Conservation (phyloP, 2,113 vertebrate genomes). For the Pomatorhinus ruficollis region DNA sequence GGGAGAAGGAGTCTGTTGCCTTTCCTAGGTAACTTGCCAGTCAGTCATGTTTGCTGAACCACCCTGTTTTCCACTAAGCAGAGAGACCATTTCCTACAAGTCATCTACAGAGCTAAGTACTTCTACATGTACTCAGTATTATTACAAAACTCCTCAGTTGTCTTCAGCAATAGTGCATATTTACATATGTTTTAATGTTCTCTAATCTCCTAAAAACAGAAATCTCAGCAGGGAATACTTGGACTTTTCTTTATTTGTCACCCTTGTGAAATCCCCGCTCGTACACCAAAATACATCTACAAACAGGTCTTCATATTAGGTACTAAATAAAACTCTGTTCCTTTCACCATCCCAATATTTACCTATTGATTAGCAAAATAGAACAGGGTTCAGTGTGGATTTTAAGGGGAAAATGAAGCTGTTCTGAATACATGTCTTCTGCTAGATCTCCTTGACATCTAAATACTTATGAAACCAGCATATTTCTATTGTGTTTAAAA, state of each 20-base stretch:
- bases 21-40: neutral
- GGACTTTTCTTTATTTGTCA: neutral
- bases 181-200: neutral
- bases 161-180: neutral
- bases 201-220: neutral
- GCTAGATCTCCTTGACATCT: neutral
- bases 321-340: neutral
- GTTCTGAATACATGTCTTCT: neutral
- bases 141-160: neutral
- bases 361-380: neutral
- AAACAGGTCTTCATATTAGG: neutral
- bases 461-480: neutral
- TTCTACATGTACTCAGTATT: neutral
- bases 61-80: neutral
- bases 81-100: neutral
- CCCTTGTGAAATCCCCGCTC: neutral
- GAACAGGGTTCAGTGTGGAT: neutral
- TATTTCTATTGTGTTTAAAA: neutral
- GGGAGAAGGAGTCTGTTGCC: neutral
- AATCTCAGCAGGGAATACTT: fast-evolving
- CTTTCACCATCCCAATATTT: neutral
- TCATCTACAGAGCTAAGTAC: neutral
- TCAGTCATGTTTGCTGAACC: neutral
- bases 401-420: neutral
- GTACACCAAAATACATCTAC: neutral